phyloP scores from a whole-genome alignment of 2,888 invertebrate genomes.

The Apodemia duryi region DNA sequence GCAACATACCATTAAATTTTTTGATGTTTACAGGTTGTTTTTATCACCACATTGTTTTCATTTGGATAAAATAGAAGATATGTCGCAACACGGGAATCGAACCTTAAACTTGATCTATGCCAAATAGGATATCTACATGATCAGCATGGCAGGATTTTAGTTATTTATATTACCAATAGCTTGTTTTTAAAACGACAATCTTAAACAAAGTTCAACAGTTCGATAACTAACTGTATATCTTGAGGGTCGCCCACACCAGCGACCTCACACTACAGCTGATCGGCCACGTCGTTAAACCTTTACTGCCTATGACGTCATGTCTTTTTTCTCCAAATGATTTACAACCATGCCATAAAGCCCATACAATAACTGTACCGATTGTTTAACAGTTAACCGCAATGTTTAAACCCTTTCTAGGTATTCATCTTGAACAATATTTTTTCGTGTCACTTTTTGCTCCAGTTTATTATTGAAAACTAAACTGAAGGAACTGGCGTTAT shows the following conservation, averaged over 20 bases:
- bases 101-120: no score
- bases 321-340: constrained; percentile 73
- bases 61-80: no score
- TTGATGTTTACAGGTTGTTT: no score
- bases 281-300: constrained; percentile 63
- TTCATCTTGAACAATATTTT: constrained; percentile 45
- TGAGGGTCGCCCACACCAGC: constrained; percentile 35
- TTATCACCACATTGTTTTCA: no score
- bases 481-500: constrained; percentile 54
- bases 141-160: no score
- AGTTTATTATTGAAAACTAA: constrained; percentile 54
- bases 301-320: constrained; percentile 69
- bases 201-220: background rate
- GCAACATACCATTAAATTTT: no score
- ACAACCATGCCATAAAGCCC: constrained; percentile 66
- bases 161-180: no score
- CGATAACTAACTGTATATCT: constrained; percentile 3
- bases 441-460: constrained; percentile 62
- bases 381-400: constrained; percentile 77
- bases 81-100: no score
- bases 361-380: constrained; percentile 75
- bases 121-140: no score
- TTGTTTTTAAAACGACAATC: background rate
- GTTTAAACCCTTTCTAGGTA: constrained; percentile 76
- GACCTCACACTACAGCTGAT: constrained; percentile 71